Evolutionary conservation across 2,888 invertebrate genomes (phyloP), one percentile per base, ranked within the genome.

Genomic region (Epistrophella euchroma): DNA sequence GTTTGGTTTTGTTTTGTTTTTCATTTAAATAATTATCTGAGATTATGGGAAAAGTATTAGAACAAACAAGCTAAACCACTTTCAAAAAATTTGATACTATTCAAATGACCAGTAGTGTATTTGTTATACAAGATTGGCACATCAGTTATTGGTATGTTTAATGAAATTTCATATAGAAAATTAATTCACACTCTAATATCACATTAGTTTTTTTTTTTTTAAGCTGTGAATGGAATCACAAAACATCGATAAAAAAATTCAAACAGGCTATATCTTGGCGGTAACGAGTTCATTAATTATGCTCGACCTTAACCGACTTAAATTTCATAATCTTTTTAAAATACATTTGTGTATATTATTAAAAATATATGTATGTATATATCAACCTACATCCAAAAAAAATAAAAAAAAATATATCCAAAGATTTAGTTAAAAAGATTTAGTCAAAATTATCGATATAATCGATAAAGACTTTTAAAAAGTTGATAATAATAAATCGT

Each of bases 291-390:
- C 71, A 82, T 85, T 82, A 82, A 88, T 76, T 76, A 74, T 79
- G 79, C 74, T 64, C 74, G 88, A 85, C 88, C 88, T 88, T 88
- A 88, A 88, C 88, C 88, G 88, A 88, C 77, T 82, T 88, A 74
- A 37, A 64, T 82, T 78, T 74, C 70, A 73, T 75, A 76, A 77
- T 28, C 19, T 74, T 58, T 55, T 43, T 55, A 56, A 80, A 56
- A 71, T 56, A 76, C 17, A 45, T 45, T 60, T 60, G 32, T 9
- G 17, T 15, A 40, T 60, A 40, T 22, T 19, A 60, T 37, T 13
- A 37, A 40, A 9, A 3, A 37, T 22, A 37, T 6, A 32, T 9
- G 9, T 7, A 32, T 0, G 7, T 5, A 32, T 32, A 25, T 22
- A 52, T 13, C 32, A 7, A 5, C 13, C 25, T 22, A 25, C 22